A percentile compares a stretch with the other conserved stretches of the same genome.
phyloP scores from a whole-genome alignment of 2,797 vertebrate genomes.

The Petrocephalus schoutedeni region DNA sequence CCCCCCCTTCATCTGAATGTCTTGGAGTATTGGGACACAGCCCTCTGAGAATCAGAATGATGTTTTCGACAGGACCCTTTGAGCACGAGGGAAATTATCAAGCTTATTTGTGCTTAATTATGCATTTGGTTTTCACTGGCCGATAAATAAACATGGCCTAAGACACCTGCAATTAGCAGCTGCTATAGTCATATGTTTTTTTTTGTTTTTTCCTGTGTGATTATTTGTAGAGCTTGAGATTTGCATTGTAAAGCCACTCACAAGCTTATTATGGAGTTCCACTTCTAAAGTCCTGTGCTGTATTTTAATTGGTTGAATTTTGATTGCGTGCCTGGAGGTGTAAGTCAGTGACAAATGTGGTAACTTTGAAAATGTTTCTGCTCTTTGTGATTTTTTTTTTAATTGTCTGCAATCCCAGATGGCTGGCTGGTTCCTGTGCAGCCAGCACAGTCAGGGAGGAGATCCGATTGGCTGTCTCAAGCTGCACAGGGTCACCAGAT shows the following conservation, averaged over 20 bases:
- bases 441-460: neutral
- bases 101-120: neutral
- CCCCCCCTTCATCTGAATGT: neutral
- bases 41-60: neutral
- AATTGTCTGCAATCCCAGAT: neutral
- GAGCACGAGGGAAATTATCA: neutral
- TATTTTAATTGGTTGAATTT: constrained; percentile 8
- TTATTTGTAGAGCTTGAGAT: neutral
- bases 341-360: neutral
- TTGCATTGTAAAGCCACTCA: neutral
- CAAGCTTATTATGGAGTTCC: neutral
- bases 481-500: neutral
- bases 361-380: neutral
- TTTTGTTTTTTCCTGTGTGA: neutral
- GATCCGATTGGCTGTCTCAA: neutral
- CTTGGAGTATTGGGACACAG: neutral
- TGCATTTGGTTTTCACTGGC: neutral
- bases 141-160: neutral
- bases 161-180: neutral
- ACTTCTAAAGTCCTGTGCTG: neutral
- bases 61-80: neutral
- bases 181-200: neutral
- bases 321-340: neutral
- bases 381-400: neutral
- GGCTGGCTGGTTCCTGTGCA: neutral